Evolutionary conservation across 2,888 invertebrate genomes (phyloP), one percentile per base, ranked within the genome.

Genomic region (Agrochola litura): DNA sequence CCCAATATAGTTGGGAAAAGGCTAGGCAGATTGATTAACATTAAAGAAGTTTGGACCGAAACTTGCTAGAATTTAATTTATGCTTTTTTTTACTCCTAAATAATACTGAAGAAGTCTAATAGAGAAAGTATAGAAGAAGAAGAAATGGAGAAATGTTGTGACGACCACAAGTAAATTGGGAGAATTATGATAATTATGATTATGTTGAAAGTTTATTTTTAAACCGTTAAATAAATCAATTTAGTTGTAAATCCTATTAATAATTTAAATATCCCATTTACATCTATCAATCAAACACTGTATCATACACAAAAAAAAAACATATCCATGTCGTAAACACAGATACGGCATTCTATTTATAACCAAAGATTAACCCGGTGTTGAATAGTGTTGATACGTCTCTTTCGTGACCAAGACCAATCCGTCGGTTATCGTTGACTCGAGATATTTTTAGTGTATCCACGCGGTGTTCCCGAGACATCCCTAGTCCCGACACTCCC

Each of bases 391-490:
- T 82, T 82, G 70, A 81, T 83, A 84, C 54, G 74, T 69, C 63
- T 69, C 64, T 25, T 65, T 76, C 58, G 81, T 81, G 82, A 80
- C 76, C 81, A 80, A 81, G 76, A 88, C 65, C 75, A 79, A 84
- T 78, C 66, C 75, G 79, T 78, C 79, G 68, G 83, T 88, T 86
- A 89, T 88, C 85, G 64, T 67, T 74, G 52, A 54, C 43, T 49
- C 16, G 37, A 56, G 66, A 52, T 88, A 89, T 88, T 87, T 89
- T 85, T 89, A 89, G 86, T 70, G 25, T 43, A 83, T 63, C 85
- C 79, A 79, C 77, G 70, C 73, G 80, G 73, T 85, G 85, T 84
- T 82, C 82, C 76, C 64, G 19, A 58, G 68, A 60, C 64, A 25
- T 68, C 41, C 25, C 19, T 25, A 49, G 49, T 16, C 49, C 22